phyloP scores from a whole-genome alignment of 2,888 invertebrate genomes.

The Linnaemya tessellans region DNA sequence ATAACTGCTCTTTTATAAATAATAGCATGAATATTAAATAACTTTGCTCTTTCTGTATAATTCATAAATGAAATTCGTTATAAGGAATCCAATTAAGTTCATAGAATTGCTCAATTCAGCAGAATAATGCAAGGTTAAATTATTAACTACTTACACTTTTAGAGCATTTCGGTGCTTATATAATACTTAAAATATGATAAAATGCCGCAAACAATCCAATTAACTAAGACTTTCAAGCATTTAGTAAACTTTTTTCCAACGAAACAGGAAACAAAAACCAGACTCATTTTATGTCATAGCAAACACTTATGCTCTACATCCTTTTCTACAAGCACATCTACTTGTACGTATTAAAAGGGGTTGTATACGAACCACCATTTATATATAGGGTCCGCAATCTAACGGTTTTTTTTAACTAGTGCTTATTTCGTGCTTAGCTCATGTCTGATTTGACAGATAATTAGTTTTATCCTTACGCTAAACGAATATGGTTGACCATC shows the following conservation, averaged over 20 bases:
- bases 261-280: slow-evolving; percentile 66
- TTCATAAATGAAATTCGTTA: neutral
- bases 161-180: slow-evolving; percentile 41
- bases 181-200: slow-evolving; percentile 62
- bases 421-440: too few species aligned
- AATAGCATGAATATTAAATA: neutral
- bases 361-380: too few species aligned
- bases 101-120: slow-evolving; percentile 33
- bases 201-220: slow-evolving; percentile 69
- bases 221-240: slow-evolving; percentile 63
- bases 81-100: slow-evolving; percentile 11
- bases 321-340: neutral
- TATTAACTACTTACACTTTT: slow-evolving; percentile 62
- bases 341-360: neutral
- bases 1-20: neutral
- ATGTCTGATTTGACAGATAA: too few species aligned
- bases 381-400: too few species aligned
- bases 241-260: slow-evolving; percentile 59
- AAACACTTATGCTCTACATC: slow-evolving; percentile 51
- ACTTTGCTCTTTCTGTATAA: neutral
- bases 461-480: too few species aligned
- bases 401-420: too few species aligned
- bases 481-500: too few species aligned
- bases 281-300: slow-evolving; percentile 57
- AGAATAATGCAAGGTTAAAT: slow-evolving; percentile 61